phyloP scores from a whole-genome alignment of 2,888 invertebrate species.

The Fragum sueziense region DNA sequence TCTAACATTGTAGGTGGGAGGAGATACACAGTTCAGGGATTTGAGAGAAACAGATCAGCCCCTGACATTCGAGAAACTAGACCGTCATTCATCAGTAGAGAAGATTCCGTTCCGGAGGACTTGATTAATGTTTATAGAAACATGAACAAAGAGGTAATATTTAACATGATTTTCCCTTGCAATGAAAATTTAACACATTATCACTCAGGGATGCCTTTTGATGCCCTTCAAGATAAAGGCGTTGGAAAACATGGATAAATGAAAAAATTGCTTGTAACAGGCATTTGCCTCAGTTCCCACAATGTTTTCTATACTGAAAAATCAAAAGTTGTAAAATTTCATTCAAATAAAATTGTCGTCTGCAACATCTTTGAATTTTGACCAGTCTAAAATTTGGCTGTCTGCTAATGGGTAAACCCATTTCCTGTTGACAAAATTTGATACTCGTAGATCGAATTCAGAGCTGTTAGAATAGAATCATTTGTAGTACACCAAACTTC shows the following conservation, averaged over 20 bases:
- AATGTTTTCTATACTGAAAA: neutral
- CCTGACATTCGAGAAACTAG: conserved; percentile 69
- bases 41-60: conserved; percentile 64
- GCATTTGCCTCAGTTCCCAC: neutral
- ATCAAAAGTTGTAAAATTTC: neutral
- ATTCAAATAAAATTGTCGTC: no score
- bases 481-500: no score
- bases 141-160: conserved; percentile 75
- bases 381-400: no score
- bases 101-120: conserved; percentile 67
- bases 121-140: conserved; percentile 72
- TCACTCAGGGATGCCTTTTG: neutral
- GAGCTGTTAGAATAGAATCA: no score
- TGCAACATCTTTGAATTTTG: no score
- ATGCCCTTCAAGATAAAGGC: neutral
- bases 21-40: conserved; percentile 71
- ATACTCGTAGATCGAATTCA: no score
- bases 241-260: no score
- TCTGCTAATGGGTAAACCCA: no score
- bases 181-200: no score
- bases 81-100: conserved; percentile 57
- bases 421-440: no score
- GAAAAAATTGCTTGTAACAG: no score
- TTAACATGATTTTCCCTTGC: neutral
- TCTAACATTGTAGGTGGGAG: conserved; percentile 66